A percentile compares a stretch with the other conserved stretches of the same genome.
Conservation (phyloP, 1,140 invertebrate species). For the Dendrolimus kikuchii region DNA sequence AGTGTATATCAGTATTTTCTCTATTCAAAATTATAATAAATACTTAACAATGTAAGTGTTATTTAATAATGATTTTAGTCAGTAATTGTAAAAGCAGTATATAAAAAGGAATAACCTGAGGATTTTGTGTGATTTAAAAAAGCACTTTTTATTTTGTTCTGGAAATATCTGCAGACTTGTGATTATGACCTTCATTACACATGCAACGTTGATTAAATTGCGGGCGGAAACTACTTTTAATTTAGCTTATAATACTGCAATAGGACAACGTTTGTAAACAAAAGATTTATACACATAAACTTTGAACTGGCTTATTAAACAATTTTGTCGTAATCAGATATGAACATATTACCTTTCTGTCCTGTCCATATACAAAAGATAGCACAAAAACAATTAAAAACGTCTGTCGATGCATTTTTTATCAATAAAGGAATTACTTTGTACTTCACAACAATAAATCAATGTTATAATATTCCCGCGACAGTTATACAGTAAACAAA, state of each 20-base stretch:
- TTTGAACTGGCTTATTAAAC: slow-evolving; percentile 4
- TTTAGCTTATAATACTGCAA: slow-evolving; percentile 1
- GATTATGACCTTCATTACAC: too few species aligned
- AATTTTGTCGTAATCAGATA: background rate
- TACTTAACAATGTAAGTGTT: too few species aligned
- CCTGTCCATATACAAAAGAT: slow-evolving; percentile 30
- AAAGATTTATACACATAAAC: slow-evolving; percentile 7
- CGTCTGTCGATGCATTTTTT: slow-evolving; percentile 26
- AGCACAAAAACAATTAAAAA: slow-evolving; percentile 31
- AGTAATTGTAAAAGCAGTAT: too few species aligned
- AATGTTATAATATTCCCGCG: slow-evolving; percentile 22
- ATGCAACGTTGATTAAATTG: too few species aligned
- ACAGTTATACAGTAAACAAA: slow-evolving; percentile 13
- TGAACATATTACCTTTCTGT: slow-evolving; percentile 38
- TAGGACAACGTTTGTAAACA: slow-evolving; percentile 1
- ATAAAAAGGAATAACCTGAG: too few species aligned
- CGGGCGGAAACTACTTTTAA: too few species aligned
- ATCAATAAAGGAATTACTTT: slow-evolving; percentile 35
- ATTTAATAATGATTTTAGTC: too few species aligned
- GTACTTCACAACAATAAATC: slow-evolving; percentile 20
- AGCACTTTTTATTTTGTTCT: too few species aligned
- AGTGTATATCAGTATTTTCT: too few species aligned
- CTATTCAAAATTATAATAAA: too few species aligned
- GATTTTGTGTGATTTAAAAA: too few species aligned
- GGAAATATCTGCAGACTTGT: too few species aligned